Base-by-base conservation (phyloP, 2,797 vertebrate species). In the Scarus forsteni region DNA sequence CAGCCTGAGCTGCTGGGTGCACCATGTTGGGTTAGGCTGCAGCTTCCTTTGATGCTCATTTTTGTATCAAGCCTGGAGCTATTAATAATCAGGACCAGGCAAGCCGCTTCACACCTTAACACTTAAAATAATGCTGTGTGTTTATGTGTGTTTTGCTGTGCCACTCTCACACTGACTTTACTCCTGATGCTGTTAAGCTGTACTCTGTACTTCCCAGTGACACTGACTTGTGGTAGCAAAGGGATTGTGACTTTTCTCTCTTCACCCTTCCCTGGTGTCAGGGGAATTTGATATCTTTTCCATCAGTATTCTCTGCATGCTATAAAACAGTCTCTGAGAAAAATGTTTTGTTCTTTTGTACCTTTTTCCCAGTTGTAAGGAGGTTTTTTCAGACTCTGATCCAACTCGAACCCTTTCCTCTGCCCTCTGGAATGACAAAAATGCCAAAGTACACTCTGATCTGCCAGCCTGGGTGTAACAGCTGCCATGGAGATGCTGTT, bases 351-450 rank as follows among this genome's bases (percentile, higher is more conserved):
- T 63, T 60, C 43, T 54, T 68, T 40, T 27, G 19, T 50, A 19
- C 49, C 48, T 75, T 57, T 15, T 77, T 62, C 58, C 73, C 69
- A 51, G 73, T 59, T 5, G 1, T 51, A 18, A 34, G 46, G 50
- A 79, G 67, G 13, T 50, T 68, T 62, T 60, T 3, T 52, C 19
- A 73, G 66, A 62, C 45, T 60, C 43, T 75, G 73, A 85, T 80
- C 83, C 46, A 16, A 81, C 44, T 51, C 75, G 66, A 85, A 81
- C 76, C 62, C 69, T 51, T 70, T 80, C 67, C 72, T 73, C 80
- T 74, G 35, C 16, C 39, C 73, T 44, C 40, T 72, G 81, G 88
- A 90, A 91, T 91, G 79, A 51, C 50, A 87, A 81, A 87, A 67
- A 90, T 84, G 75, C 68, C 68, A 45, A 67, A 40, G 50, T 40